A percentile compares a stretch with the other conserved stretches of the same genome.
Conservation (phyloP, 2,888 invertebrate genomes). For the Pollenia labialis region DNA sequence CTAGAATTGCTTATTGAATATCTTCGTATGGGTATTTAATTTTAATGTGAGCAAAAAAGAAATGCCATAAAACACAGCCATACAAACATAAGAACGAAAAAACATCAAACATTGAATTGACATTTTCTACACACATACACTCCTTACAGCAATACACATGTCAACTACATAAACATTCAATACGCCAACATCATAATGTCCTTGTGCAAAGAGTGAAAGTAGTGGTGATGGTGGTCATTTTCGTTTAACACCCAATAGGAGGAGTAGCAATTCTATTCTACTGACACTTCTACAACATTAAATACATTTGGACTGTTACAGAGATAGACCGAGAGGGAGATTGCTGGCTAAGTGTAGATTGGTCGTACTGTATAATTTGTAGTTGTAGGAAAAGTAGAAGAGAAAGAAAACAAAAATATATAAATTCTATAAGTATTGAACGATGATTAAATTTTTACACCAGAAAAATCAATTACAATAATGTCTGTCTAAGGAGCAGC, state of each 20-base stretch:
- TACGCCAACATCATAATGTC: slow-evolving; percentile 40
- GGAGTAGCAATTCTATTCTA: slow-evolving; percentile 35
- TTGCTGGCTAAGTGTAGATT: slow-evolving; percentile 4
- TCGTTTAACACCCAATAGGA: slow-evolving; percentile 65
- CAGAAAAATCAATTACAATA: slow-evolving; percentile 78
- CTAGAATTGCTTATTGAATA: slow-evolving; percentile 49
- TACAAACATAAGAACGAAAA: not conserved
- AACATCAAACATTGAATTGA: slow-evolving; percentile 62
- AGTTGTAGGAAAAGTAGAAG: slow-evolving; percentile 15
- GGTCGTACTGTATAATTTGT: slow-evolving; percentile 40
- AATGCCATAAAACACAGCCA: slow-evolving; percentile 13
- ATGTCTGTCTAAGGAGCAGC: slow-evolving; percentile 74
- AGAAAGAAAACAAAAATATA: slow-evolving; percentile 8
- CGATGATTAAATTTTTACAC: slow-evolving; percentile 78
- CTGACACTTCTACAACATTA: slow-evolving; percentile 32
- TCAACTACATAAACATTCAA: slow-evolving; percentile 40
- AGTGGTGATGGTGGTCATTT: slow-evolving; percentile 37
- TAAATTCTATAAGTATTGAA: slow-evolving; percentile 68
- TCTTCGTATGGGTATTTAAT: slow-evolving; percentile 35
- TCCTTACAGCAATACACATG: slow-evolving; percentile 5
- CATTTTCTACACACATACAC: slow-evolving; percentile 33
- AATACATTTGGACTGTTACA: slow-evolving; percentile 11
- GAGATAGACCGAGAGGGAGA: not conserved
- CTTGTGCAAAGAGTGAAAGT: slow-evolving; percentile 47
- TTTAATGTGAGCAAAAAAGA: slow-evolving; percentile 16